These are phyloP conservation scores for Tauraco erythrolophus DNA, from an alignment of 2,113 vertebrate species.

Conservation along the genomic window DNA sequence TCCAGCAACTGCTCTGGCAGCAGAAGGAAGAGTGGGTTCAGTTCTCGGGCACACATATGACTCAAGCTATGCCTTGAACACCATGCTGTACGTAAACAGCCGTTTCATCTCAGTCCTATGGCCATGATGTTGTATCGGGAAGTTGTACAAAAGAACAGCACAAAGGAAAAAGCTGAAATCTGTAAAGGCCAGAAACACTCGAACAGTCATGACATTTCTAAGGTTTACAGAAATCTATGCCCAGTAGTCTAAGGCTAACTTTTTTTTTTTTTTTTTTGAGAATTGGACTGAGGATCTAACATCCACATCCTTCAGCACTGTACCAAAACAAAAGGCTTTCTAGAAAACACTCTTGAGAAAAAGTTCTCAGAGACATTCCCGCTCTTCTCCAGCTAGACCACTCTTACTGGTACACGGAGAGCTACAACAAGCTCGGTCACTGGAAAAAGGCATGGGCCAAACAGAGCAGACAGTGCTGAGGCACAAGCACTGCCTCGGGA, in stretches of 20 bases:
- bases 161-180: not conserved
- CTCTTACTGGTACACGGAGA: not conserved
- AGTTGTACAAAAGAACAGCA: not conserved
- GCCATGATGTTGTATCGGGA: not conserved
- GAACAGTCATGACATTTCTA: not conserved
- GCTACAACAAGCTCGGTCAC: not conserved
- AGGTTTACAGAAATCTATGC: not conserved
- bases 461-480: not conserved
- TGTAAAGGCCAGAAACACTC: not conserved
- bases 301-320: not conserved
- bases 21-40: not conserved
- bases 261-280: not conserved
- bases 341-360: not conserved
- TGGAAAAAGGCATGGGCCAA: not conserved
- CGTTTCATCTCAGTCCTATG: not conserved
- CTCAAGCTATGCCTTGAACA: not conserved
- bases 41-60: not conserved
- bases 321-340: not conserved
- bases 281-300: not conserved
- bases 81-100: not conserved
- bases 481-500: not conserved
- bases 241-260: not conserved
- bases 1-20: not conserved
- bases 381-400: not conserved
- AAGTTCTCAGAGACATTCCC: not conserved